phyloP scores from a whole-genome alignment of 2,888 invertebrate genomes.

The Ectobius pallidus region DNA sequence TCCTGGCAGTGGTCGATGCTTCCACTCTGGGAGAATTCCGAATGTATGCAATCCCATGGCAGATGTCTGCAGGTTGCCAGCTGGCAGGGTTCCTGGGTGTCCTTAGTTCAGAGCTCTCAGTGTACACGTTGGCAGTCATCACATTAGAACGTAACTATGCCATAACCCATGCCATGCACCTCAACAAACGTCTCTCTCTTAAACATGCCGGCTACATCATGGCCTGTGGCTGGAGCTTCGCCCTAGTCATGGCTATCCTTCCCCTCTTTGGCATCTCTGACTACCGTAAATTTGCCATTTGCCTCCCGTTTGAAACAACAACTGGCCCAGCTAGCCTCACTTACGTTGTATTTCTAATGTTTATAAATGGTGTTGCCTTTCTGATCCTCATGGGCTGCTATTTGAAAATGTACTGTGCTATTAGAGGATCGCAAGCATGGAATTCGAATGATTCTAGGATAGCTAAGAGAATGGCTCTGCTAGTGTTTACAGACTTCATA shows the following conservation, averaged over 20 bases:
- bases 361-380: slow-evolving; percentile 93
- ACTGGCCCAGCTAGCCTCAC: slow-evolving; percentile 76
- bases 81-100: slow-evolving; percentile 95
- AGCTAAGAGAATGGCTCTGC: slow-evolving; percentile 93
- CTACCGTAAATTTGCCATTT: slow-evolving; percentile 95
- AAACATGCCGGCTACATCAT: slow-evolving; percentile 92
- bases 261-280: slow-evolving; percentile 92
- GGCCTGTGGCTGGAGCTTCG: slow-evolving; percentile 91
- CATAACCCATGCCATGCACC: slow-evolving; percentile 96
- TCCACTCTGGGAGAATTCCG: slow-evolving; percentile 95
- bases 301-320: slow-evolving; percentile 92
- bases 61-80: slow-evolving; percentile 92
- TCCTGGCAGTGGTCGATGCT: slow-evolving; percentile 94
- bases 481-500: slow-evolving; percentile 96
- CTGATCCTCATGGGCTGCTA: slow-evolving; percentile 95
- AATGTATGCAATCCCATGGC: slow-evolving; percentile 96
- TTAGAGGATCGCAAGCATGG: slow-evolving; percentile 96
- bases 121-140: slow-evolving; percentile 95
- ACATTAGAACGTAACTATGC: slow-evolving; percentile 96
- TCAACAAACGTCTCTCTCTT: slow-evolving; percentile 89
- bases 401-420: slow-evolving; percentile 96
- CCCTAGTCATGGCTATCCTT: slow-evolving; percentile 82
- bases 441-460: slow-evolving; percentile 96
- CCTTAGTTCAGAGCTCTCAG: slow-evolving; percentile 90
- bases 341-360: slow-evolving; percentile 89